phyloP scores from a whole-genome alignment of 30 jellyfish, hydroid and myxozoan species.

The Turritopsis dohrnii region DNA sequence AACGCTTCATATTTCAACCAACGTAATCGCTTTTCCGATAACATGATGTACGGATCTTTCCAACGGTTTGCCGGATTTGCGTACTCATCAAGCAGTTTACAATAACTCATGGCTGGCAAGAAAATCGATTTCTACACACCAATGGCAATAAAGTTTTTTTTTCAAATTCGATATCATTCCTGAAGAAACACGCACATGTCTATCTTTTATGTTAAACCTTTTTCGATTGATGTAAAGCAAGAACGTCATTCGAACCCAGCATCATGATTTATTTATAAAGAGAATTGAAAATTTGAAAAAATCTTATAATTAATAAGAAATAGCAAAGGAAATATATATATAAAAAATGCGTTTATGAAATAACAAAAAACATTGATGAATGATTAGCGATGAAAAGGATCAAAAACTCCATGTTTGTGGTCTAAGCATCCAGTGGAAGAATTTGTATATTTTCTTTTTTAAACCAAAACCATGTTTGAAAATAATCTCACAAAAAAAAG shows the following conservation, averaged over 20 bases:
- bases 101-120: constrained; percentile 22
- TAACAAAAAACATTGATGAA: not conserved
- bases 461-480: not conserved
- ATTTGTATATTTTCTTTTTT: not conserved
- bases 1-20: constrained; percentile 84
- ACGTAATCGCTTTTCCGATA: constrained; percentile 58
- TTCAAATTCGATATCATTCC: too few relatives aligned
- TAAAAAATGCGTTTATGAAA: too few relatives aligned
- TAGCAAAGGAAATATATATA: not conserved
- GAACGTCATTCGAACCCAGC: not conserved
- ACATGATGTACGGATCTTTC: constrained; percentile 31
- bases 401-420: not conserved
- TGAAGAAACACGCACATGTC: not conserved
- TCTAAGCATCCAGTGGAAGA: not conserved
- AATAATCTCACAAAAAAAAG: not conserved
- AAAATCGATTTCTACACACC: not conserved
- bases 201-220: not conserved
- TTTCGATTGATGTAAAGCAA: not conserved
- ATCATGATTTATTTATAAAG: not conserved
- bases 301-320: not conserved
- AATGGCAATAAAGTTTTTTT: too few relatives aligned
- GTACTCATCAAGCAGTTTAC: constrained; percentile 54
- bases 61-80: constrained; percentile 41
- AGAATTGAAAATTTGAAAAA: not conserved
- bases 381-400: not conserved